These are phyloP conservation scores for Athene noctua DNA, from an alignment of 2,113 vertebrate species.

Conservation along the genomic window DNA sequence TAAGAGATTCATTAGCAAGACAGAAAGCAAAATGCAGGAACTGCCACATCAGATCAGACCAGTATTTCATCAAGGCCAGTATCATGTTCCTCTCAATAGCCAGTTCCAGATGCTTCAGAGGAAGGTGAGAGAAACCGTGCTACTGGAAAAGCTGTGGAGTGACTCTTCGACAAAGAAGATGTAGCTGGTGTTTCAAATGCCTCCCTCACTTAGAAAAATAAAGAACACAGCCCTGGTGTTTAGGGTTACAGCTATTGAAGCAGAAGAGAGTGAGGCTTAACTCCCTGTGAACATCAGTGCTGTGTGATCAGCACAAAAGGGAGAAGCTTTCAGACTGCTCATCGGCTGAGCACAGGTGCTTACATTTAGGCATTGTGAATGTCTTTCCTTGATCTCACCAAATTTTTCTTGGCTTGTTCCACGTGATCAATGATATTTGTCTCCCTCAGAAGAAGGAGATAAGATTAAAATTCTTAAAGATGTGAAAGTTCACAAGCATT, in stretches of 20 bases:
- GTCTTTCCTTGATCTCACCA: not conserved
- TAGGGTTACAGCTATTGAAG: not conserved
- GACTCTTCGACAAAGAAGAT: not conserved
- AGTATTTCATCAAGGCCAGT: not conserved
- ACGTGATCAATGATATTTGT: not conserved
- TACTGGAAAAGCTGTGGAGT: not conserved
- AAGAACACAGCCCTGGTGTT: fast-evolving
- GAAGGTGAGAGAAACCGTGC: not conserved
- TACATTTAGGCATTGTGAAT: not conserved
- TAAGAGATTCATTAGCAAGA: not conserved
- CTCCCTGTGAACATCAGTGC: not conserved
- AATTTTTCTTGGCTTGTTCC: not conserved
- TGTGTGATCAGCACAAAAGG: not conserved
- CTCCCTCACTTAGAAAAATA: not conserved
- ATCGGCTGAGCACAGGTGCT: too few species aligned
- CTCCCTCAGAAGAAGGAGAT: not conserved
- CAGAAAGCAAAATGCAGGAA: not conserved
- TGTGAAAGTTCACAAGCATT: fast-evolving
- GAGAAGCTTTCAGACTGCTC: not conserved
- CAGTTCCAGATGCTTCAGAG: not conserved
- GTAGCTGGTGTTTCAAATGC: fast-evolving
- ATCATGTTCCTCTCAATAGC: not conserved
- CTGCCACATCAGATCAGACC: not conserved
- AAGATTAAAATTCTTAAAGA: not conserved
- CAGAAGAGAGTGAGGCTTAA: not conserved